Evolutionary conservation across 2,797 vertebrate genomes (phyloP).

Genomic region (Propithecus perrieri): DNA sequence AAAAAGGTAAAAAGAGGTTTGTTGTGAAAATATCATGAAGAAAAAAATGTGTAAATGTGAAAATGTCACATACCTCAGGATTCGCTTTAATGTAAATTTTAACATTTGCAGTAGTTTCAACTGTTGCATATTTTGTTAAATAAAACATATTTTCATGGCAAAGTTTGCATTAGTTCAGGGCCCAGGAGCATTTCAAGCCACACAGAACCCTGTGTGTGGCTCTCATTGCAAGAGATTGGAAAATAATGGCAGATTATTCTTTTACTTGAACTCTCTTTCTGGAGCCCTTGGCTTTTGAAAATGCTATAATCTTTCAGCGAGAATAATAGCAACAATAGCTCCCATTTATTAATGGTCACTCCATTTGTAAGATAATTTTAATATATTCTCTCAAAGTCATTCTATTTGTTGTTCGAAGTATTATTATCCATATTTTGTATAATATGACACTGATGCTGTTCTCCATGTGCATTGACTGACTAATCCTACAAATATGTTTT

Average conservation of each 20-base stretch:
- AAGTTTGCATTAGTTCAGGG: not conserved
- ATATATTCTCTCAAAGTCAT: not conserved
- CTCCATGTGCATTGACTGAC: not conserved
- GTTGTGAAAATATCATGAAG: not conserved
- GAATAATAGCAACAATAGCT: not conserved
- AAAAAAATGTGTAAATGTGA: not conserved
- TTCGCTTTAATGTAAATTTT: slow-evolving; percentile 22
- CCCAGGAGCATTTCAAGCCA: not conserved
- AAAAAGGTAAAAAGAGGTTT: not conserved
- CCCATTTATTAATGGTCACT: not conserved
- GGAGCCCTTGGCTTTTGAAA: not conserved
- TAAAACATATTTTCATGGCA: not conserved
- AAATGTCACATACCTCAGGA: not conserved
- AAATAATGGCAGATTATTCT: not conserved
- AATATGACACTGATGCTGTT: not conserved
- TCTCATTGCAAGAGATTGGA: not conserved
- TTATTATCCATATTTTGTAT: not conserved
- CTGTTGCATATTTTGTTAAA: not conserved
- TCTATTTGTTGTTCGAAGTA: not conserved
- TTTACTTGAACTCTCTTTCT: not conserved
- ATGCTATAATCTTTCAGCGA: not conserved
- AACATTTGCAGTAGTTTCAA: not conserved
- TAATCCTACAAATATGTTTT: not conserved
- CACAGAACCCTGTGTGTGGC: not conserved
- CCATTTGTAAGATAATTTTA: not conserved